Evolutionary conservation across 2,113 vertebrate genomes (phyloP), one percentile per base, ranked within the genome.

Genomic region (Neodon shergylaensis): DNA sequence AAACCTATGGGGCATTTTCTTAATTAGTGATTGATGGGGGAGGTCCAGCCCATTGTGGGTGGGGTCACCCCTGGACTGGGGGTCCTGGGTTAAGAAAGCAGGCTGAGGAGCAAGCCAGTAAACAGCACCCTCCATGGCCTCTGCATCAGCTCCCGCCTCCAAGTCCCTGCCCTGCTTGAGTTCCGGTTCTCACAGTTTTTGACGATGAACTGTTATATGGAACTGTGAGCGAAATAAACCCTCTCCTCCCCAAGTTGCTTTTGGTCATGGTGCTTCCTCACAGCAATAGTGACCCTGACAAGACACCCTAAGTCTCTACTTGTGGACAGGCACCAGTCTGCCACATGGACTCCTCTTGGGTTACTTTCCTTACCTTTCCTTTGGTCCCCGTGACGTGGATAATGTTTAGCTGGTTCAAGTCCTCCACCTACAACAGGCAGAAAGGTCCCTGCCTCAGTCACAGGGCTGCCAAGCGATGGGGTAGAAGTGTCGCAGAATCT

Each of bases 381-480:
- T 99, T 99, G 47, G 99, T 99, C 95, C 99, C 99, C 0, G 99
- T 99, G 89, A 99, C 99, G 28, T 99, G 99, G 96, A 99, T 99
- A 88, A 99, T 99, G 95, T 99, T 99, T 42, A 99, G 98, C 92
- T 86, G 98, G 97, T 99, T 99, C 36, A 99, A 98, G 93, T 99
- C 98, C 52, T 99, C 98, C 93, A 99, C 99, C 99, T 99, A 97
- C 36, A 86, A 90, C 47, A 95, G 88, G 83, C 1, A 42, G 90
- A 98, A 95, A 90, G 93, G 88, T 63, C 54, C 42, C 17, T 0
- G 3, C 19, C 33, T 97, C n/a, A 94, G 61, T 31, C 73, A 90
- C 49, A 36, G 68, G 58, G 61, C 3, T 44, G 74, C 26, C 47
- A 9, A 52, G 47, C 28, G 73, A 44, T 0, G 33, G 17, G 5